A percentile compares a stretch with the other conserved stretches of the same genome.
Evolutionary conservation across 2,113 vertebrate genomes (phyloP).

Genomic region (Centropus bengalensis): DNA sequence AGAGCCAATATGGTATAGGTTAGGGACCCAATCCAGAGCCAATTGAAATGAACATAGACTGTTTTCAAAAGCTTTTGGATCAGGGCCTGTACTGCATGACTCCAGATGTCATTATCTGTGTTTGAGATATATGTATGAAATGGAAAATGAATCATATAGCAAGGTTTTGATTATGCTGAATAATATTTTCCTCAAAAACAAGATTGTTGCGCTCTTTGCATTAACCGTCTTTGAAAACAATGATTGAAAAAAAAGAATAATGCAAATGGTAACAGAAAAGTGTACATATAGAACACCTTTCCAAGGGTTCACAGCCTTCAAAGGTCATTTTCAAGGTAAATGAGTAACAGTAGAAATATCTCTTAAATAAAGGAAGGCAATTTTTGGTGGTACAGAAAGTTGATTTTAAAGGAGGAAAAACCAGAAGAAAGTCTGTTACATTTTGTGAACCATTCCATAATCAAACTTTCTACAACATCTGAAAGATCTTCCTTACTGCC

Average conservation of each 20-base stretch:
- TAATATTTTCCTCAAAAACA: slow-evolving; percentile 28
- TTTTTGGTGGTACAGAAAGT: neutral
- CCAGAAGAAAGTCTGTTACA: neutral
- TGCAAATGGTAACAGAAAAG: neutral
- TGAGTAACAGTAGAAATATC: neutral
- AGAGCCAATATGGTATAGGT: neutral
- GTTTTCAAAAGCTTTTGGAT: slow-evolving; percentile 35
- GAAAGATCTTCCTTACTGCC: neutral
- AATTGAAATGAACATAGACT: neutral
- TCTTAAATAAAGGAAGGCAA: neutral
- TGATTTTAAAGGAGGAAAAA: neutral
- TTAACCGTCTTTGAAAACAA: neutral
- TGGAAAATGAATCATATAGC: slow-evolving; percentile 25
- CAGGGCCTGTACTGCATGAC: neutral
- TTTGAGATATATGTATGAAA: slow-evolving; percentile 24
- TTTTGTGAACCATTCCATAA: neutral
- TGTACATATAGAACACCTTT: neutral
- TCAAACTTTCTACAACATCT: neutral
- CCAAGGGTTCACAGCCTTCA: neutral
- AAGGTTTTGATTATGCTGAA: slow-evolving; percentile 50
- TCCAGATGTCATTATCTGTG: slow-evolving; percentile 56
- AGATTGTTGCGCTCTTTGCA: neutral
- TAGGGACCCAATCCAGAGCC: neutral
- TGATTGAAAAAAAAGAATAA: neutral
- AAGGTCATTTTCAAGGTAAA: neutral